Conservation (phyloP, 2,797 vertebrate genomes). For the Discoglossus pictus region DNA sequence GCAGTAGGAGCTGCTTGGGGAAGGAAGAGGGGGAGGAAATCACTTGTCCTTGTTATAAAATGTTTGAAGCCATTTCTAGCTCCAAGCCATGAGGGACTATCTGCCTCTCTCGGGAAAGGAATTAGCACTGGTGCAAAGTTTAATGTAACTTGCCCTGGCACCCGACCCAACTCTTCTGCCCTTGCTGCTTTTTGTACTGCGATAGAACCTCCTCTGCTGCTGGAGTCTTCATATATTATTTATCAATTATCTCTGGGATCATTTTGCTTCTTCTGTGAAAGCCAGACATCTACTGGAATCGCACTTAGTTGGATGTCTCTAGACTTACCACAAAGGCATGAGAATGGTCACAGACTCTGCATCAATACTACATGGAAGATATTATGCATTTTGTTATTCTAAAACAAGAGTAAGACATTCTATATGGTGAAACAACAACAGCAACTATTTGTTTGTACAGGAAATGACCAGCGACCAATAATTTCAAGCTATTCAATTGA, state of each 20-base stretch:
- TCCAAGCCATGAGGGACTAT: not conserved
- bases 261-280: slow-evolving; percentile 25
- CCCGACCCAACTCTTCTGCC: slow-evolving; percentile 2
- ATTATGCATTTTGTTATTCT: no score
- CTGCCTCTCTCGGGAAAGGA: not conserved
- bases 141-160: slow-evolving; percentile 8
- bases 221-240: slow-evolving; percentile 49
- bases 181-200: not conserved
- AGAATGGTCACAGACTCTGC: no score
- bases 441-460: slow-evolving; percentile 15
- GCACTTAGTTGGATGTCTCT: slow-evolving; percentile 20
- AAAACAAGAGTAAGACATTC: no score
- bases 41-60: slow-evolving; percentile 23
- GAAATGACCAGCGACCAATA: no score
- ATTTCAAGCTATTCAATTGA: not conserved
- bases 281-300: slow-evolving; percentile 24
- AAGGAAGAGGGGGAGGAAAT: slow-evolving; percentile 1
- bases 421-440: not conserved
- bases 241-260: slow-evolving; percentile 38
- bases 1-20: slow-evolving; percentile 44
- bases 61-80: slow-evolving; percentile 21
- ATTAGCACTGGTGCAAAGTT: slow-evolving; percentile 3
- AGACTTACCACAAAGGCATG: slow-evolving; percentile 4
- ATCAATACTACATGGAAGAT: no score
- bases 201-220: slow-evolving; percentile 14